Base-by-base conservation (phyloP, 2,113 vertebrate genomes). In the Arenaria interpres region DNA sequence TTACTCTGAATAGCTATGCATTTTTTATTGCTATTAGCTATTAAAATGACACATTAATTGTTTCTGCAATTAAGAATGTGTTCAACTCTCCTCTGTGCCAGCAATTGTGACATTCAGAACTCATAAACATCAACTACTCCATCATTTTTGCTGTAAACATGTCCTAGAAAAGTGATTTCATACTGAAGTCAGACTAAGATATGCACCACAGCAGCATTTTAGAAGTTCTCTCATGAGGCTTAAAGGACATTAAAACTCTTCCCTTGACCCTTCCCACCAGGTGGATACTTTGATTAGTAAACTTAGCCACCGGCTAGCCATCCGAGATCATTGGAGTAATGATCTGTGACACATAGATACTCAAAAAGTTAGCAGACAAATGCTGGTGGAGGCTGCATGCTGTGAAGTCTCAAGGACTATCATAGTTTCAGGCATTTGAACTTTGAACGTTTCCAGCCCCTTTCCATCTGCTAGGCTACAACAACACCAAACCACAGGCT, bases 21-120 rank as follows among this genome's bases (percentile, higher is more conserved):
- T 60, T 85, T 84, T 93, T 94, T 92, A 95, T 93, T 92, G 62
- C 86, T 89, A 63, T 97, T 97, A 93, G 90, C 92, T 84, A 72
- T 93, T 93, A 91, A 94, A 89, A 93, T 85, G 94, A 76, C 92
- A 95, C 73, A 89, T 95, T 94, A 94, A 97, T 96, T 96, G 88
- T 92, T 95, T 83, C 74, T 69, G 66, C 88, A 96, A 93, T 97
- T 92, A 97, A 95, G 94, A 94, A 91, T 76, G 51, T 66, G 56
- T 80, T 94, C 89, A 48, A 0, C 39, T 92, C 12, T 95, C 66
- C 80, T 89, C 90, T 0, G 1, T 84, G 95, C 90, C 92, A 96
- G 81, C 64, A 46, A 28, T 82, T 85, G 88, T 97, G 97, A 96
- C 97, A 91, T 95, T 97, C 90, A 95, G 83, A 75, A 97, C 57